Evolutionary conservation across 2,113 vertebrate species (phyloP).

Genomic region (Rhynchopsitta pachyrhyncha): DNA sequence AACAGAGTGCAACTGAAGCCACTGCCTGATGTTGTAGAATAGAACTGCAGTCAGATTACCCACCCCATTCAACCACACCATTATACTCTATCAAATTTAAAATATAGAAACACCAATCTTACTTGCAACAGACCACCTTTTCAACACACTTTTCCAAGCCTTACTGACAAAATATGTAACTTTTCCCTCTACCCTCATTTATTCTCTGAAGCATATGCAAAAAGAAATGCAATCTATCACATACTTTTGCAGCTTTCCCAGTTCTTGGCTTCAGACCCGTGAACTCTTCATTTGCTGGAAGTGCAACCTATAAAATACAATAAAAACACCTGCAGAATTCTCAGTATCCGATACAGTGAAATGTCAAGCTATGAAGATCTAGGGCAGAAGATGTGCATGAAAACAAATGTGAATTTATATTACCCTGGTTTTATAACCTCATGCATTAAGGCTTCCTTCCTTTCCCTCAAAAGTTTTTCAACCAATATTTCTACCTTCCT

Average conservation of each 20-base stretch:
- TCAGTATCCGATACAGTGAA: not conserved
- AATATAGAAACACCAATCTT: not conserved
- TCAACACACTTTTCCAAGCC: not conserved
- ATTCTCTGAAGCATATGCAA: not conserved
- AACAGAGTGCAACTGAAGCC: not conserved
- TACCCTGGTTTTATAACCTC: not conserved
- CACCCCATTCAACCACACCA: not conserved
- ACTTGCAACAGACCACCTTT: not conserved
- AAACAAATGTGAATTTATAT: not conserved
- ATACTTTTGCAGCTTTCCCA: conserved; percentile 95
- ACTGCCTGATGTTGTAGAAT: accelerated
- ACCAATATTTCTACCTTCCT: not conserved
- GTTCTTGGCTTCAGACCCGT: conserved; percentile 85
- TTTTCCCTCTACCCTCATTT: not conserved
- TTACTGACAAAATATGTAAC: accelerated
- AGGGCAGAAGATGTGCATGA: not conserved
- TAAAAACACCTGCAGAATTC: not conserved
- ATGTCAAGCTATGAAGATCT: not conserved
- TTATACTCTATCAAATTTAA: not conserved
- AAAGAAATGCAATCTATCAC: not conserved
- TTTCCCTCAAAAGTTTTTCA: not conserved
- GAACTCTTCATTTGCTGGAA: conserved; percentile 88
- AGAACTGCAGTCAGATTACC: not conserved
- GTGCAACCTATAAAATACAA: conserved; percentile 82
- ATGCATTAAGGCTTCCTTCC: not conserved